phyloP scores from a whole-genome alignment of 2,113 vertebrate species.

The Limanda limanda region DNA sequence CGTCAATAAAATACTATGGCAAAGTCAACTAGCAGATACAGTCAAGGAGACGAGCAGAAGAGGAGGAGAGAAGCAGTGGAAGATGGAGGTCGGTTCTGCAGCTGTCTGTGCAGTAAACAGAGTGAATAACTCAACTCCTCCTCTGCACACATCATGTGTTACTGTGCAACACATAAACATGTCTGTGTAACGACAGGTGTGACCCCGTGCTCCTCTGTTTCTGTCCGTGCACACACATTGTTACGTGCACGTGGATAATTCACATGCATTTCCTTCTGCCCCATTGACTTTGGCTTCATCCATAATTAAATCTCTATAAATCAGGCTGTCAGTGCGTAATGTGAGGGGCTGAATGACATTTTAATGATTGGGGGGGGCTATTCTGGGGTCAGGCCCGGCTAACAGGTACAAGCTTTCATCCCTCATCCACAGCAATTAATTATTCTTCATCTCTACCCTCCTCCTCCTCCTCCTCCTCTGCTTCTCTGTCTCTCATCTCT shows the following conservation, averaged over 20 bases:
- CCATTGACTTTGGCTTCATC: conserved; percentile 52
- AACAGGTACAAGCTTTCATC: conserved; percentile 58
- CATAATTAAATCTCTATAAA: conserved; percentile 61
- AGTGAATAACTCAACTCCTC: too few species aligned
- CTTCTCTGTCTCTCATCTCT: conserved; percentile 7
- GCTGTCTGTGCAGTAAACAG: too few species aligned
- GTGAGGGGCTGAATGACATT: conserved; percentile 34
- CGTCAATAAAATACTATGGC: too few species aligned
- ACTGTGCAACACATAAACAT: too few species aligned
- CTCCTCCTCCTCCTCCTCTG: background rate
- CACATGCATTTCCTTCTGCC: conserved; percentile 4
- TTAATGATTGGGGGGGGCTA: conserved; percentile 46
- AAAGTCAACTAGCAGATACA: too few species aligned
- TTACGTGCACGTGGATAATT: conserved; percentile 14
- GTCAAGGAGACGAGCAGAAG: too few species aligned
- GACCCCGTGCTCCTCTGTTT: background rate
- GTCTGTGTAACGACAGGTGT: too few species aligned
- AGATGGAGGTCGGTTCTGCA: too few species aligned
- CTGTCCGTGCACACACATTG: background rate
- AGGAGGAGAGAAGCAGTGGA: too few species aligned
- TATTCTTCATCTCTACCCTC: conserved; percentile 13
- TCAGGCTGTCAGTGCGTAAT: conserved; percentile 51
- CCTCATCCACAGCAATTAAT: conserved; percentile 34
- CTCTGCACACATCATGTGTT: background rate
- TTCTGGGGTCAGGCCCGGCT: conserved; percentile 40